Percentiles rank a stretch among this genome's conserved stretches.
Evolutionary conservation across 2,888 invertebrate species (phyloP).

Genomic region (Drosophila dives): DNA sequence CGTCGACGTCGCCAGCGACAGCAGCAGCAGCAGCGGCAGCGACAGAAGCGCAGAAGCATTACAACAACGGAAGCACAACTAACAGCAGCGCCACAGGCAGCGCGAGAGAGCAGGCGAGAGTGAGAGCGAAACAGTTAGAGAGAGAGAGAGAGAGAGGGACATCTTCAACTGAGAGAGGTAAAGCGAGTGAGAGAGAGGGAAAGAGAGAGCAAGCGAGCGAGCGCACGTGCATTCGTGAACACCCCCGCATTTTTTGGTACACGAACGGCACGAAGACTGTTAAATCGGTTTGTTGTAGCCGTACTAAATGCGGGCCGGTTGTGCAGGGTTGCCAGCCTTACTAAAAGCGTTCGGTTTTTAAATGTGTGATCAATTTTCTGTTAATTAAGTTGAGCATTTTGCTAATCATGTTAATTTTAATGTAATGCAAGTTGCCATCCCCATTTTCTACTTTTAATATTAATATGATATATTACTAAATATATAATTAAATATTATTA

Average conservation of each 20-base stretch:
- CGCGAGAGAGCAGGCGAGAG: constrained; percentile 6
- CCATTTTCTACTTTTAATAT: background rate
- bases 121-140: background rate
- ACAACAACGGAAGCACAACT: constrained; percentile 75
- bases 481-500: no score
- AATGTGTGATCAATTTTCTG: background rate
- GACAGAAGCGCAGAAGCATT: constrained; percentile 73
- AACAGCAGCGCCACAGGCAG: constrained; percentile 52
- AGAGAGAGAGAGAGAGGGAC: background rate
- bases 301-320: constrained; percentile 46
- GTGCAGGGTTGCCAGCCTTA: constrained; percentile 39
- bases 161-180: constrained; percentile 20
- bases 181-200: constrained; percentile 2
- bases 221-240: constrained; percentile 31
- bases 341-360: background rate
- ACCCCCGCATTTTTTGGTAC: constrained; percentile 36
- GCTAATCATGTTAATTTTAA: background rate
- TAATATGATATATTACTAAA: background rate
- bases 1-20: constrained; percentile 9
- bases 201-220: background rate
- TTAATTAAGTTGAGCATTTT: background rate
- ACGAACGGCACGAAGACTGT: constrained; percentile 43
- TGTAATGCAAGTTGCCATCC: background rate
- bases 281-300: constrained; percentile 26
- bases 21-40: constrained; percentile 6